Evolutionary conservation across 2,797 vertebrate species (phyloP).

Genomic region (Ibycter americanus): DNA sequence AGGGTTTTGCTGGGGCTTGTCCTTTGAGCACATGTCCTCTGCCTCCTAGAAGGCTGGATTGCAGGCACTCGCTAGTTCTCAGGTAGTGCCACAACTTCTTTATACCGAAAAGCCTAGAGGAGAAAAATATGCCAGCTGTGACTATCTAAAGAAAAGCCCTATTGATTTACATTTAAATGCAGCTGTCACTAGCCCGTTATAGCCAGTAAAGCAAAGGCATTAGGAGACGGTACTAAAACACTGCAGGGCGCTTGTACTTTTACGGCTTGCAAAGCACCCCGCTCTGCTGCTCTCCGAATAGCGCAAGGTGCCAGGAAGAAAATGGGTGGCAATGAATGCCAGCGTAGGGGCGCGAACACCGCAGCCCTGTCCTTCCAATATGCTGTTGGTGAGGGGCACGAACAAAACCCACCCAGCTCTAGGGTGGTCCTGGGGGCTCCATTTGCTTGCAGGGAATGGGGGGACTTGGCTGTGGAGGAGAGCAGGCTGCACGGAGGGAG

Average conservation of each 20-base stretch:
- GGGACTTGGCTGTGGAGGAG: background rate
- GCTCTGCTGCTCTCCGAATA: fast-evolving
- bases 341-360: fast-evolving
- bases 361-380: background rate
- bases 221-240: background rate
- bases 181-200: background rate
- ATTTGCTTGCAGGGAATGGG: background rate
- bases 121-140: background rate
- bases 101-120: background rate
- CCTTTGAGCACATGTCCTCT: background rate
- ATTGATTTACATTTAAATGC: background rate
- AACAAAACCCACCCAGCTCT: background rate
- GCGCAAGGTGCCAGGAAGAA: background rate
- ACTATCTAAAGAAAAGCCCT: background rate
- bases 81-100: background rate
- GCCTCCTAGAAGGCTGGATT: background rate
- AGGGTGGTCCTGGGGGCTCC: background rate
- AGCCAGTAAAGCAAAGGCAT: background rate
- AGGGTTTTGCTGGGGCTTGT: background rate
- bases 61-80: background rate
- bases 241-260: background rate
- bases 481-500: background rate
- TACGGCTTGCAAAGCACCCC: background rate
- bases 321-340: background rate
- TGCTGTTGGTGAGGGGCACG: fast-evolving